Conservation (phyloP, 2,113 vertebrate species). For the Antechinus stuartii region DNA sequence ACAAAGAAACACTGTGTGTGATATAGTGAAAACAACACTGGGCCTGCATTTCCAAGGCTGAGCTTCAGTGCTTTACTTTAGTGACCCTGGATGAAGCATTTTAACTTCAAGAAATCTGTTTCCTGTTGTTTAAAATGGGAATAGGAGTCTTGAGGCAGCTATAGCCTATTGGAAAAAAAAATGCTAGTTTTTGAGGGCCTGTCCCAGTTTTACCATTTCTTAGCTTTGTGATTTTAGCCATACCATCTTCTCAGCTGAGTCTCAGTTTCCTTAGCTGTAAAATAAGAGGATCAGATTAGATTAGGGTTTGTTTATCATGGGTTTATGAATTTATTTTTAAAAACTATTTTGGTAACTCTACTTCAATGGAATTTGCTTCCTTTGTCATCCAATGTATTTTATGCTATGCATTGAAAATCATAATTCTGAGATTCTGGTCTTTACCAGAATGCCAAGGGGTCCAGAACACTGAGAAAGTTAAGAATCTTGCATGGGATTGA, state of each 20-base stretch:
- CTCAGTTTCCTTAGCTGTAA: not conserved
- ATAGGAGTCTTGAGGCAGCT: not conserved
- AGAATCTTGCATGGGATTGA: not conserved
- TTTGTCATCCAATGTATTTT: not conserved
- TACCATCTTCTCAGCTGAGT: not conserved
- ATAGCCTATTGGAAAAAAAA: not conserved
- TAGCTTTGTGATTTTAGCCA: not conserved
- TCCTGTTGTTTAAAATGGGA: not conserved
- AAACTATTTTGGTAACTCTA: not conserved
- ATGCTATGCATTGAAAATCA: not conserved
- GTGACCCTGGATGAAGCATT: not conserved
- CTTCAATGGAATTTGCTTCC: not conserved
- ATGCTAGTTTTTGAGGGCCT: not conserved
- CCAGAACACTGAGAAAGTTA: not conserved
- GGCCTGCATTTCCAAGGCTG: not conserved
- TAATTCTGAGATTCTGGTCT: not conserved
- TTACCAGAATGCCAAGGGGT: not conserved
- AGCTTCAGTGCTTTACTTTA: not conserved
- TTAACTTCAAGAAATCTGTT: not conserved
- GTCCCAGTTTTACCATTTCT: not conserved
- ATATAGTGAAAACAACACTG: not conserved
- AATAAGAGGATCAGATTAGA: not conserved
- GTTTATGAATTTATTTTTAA: not conserved
- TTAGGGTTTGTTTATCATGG: not conserved
- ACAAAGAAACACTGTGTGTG: not conserved